phyloP scores from a whole-genome alignment of 2,113 vertebrate genomes.

The Crocuta crocuta region DNA sequence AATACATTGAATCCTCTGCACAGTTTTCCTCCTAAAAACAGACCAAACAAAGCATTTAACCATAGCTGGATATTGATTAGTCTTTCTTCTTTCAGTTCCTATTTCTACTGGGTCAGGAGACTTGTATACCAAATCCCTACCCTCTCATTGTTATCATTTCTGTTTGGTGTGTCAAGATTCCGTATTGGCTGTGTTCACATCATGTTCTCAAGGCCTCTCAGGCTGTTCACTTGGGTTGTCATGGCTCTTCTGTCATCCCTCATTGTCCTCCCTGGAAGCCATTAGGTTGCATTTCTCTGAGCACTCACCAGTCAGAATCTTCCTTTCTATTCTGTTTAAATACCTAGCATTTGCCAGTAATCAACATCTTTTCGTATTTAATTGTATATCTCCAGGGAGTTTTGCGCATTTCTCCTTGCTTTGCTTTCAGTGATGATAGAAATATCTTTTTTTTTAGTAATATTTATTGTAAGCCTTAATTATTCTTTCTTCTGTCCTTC shows the following conservation, averaged over 20 bases:
- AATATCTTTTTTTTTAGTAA: background rate
- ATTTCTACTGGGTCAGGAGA: background rate
- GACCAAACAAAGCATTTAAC: background rate
- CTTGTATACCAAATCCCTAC: background rate
- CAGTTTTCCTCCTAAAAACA: background rate
- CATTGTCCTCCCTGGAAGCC: background rate
- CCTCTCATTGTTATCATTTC: background rate
- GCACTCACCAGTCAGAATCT: background rate
- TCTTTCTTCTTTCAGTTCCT: background rate
- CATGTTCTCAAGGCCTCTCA: background rate
- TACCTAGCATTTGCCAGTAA: background rate
- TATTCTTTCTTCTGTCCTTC: background rate
- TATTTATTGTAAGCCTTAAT: background rate
- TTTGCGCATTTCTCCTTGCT: background rate
- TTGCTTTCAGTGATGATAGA: background rate
- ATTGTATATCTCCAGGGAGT: background rate
- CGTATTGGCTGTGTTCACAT: background rate
- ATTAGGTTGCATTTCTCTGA: background rate
- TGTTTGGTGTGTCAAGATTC: background rate
- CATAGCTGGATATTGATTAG: background rate
- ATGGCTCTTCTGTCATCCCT: background rate
- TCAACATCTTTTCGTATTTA: background rate
- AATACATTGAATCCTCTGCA: background rate
- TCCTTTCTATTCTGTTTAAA: conserved; percentile 7
- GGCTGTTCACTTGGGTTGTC: background rate